Evolutionary conservation across 2,797 vertebrate genomes (phyloP), one percentile per base, ranked within the genome.

Genomic region (Delichon dasypus): DNA sequence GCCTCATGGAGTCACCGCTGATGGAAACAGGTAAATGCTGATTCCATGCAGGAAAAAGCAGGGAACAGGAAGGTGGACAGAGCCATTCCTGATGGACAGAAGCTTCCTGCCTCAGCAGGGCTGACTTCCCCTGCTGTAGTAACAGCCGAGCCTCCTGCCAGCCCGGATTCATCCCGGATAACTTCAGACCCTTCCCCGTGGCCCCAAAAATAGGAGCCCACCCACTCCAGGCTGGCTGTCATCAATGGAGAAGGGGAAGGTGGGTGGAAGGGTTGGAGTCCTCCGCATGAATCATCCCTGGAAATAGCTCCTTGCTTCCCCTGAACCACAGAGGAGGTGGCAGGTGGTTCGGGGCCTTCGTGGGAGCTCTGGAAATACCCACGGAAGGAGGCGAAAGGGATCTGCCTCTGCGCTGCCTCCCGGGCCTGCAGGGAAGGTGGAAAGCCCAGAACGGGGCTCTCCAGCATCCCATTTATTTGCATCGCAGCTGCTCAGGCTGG

Each of bases 211-310:
- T 93, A 96, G 96, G 70, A 95, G 88, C 27, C 90, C 92, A 76
- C 95, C 92, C 90, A 94, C 92, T 40, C 5, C 44, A 12, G 86
- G 66, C 38, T 90, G 42, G 30, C 86, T 95, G 95, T 54, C 95
- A 90, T 94, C 95, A 94, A 90, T 92, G 94, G 93, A 90, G 81
- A 88, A 80, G 62, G 67, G 80, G 92, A 88, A 90, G 74, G 93
- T 75, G 27, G 95, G 96, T 0, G 58, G 92, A 36, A 89, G 90
- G 65, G 60, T 91, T 81, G 45, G 74, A 89, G 80, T 72, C 66
- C 86, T 67, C 65, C 3, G 22, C 38, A 36, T 96, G 95, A 95
- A 76, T 96, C 96, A 96, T 84, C 84, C 83, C 92, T 80, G 74
- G 62, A 85, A 95, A 91, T 32, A 88, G 86, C 92, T 90, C 18